phyloP scores from a whole-genome alignment of 1,140 invertebrate species.

The Pinna nobilis region DNA sequence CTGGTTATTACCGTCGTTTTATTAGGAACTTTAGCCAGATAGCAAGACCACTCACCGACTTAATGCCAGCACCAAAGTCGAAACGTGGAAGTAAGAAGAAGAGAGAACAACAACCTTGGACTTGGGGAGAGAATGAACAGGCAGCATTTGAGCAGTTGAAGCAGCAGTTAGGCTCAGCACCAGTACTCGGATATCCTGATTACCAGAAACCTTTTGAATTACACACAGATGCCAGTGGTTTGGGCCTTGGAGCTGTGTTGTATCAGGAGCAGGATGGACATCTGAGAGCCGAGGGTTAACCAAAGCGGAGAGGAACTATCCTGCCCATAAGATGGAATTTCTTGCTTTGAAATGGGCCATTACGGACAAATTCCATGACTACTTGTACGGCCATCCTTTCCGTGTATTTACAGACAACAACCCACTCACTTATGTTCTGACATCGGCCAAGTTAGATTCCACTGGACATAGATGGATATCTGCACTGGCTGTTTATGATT shows the following conservation, averaged over 20 bases:
- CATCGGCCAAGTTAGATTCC: slow-evolving; percentile 29
- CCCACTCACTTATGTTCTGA: slow-evolving; percentile 39
- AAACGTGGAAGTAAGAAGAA: background rate
- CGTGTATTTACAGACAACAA: slow-evolving; percentile 40
- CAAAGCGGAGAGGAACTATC: slow-evolving; percentile 32
- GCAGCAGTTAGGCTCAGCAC: slow-evolving; percentile 24
- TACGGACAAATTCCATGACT: slow-evolving; percentile 22
- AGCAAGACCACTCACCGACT: slow-evolving; percentile 13
- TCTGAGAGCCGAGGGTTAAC: slow-evolving; percentile 28
- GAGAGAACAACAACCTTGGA: background rate
- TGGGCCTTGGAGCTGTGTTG: slow-evolving; percentile 59
- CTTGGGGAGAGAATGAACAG: slow-evolving; percentile 11
- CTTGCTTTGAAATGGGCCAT: slow-evolving; percentile 35
- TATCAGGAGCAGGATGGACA: slow-evolving; percentile 42
- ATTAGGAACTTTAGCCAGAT: slow-evolving; percentile 19
- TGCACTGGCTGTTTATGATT: slow-evolving; percentile 21
- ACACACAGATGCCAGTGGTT: slow-evolving; percentile 42
- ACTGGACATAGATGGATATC: slow-evolving; percentile 36
- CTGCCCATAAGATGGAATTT: slow-evolving; percentile 31
- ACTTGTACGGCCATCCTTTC: slow-evolving; percentile 12
- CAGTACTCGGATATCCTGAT: slow-evolving; percentile 48
- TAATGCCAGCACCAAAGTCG: background rate
- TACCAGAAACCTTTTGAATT: slow-evolving; percentile 34
- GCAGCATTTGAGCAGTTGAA: slow-evolving; percentile 45
- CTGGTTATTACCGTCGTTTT: slow-evolving; percentile 40